A percentile compares a stretch with the other conserved stretches of the same genome.
phyloP scores from a whole-genome alignment of 2,888 invertebrate genomes.

The Cerastoderma edule region DNA sequence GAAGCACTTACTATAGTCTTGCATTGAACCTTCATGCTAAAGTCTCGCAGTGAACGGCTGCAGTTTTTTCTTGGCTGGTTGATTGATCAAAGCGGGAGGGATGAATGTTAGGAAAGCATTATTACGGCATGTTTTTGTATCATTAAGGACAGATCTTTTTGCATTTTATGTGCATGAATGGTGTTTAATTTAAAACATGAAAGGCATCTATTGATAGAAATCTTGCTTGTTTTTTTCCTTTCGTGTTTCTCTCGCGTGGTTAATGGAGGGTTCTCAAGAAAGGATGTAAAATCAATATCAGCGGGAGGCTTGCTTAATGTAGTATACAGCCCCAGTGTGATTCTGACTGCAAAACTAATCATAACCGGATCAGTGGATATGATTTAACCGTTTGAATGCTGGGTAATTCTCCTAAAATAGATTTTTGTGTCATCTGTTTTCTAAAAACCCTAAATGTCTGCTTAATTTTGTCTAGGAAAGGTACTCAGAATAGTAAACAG shows the following conservation, averaged over 20 bases:
- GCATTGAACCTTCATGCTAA: too few relatives aligned
- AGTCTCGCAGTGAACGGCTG: too few relatives aligned
- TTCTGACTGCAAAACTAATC: conserved; percentile 21
- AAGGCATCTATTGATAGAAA: conserved; percentile 11
- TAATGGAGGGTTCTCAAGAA: conserved; percentile 1
- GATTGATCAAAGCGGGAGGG: too few relatives aligned
- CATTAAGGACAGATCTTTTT: conserved; percentile 11
- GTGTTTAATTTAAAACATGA: conserved; percentile 22
- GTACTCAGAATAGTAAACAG: too few relatives aligned
- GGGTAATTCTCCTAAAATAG: too few relatives aligned
- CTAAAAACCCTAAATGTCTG: too few relatives aligned
- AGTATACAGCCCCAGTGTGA: neutral
- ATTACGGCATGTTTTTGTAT: conserved; percentile 7
- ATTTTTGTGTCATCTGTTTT: too few relatives aligned
- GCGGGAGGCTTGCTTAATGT: conserved; percentile 7
- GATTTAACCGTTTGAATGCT: conserved; percentile 1
- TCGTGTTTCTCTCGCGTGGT: neutral
- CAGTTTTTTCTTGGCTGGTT: too few relatives aligned
- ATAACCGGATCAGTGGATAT: conserved; percentile 12
- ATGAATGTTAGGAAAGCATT: too few relatives aligned
- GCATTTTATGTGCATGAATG: conserved; percentile 19
- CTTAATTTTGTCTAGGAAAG: too few relatives aligned
- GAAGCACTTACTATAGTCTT: too few relatives aligned
- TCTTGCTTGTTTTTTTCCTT: neutral
- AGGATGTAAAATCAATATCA: conserved; percentile 11